Conservation (phyloP, 2,888 invertebrate genomes). For the Platycheirus albimanus region DNA sequence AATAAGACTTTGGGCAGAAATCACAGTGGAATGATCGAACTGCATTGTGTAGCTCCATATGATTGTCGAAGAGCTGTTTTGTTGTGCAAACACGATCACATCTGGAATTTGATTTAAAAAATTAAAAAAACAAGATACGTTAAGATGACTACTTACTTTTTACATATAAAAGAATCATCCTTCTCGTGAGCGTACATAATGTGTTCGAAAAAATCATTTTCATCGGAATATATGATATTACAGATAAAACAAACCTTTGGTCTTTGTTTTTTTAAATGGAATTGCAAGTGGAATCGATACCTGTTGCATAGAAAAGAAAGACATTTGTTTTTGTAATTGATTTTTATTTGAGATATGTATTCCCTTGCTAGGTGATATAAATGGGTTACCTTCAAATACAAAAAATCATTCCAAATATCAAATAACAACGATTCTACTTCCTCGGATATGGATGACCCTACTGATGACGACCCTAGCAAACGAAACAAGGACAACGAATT, state of each 20-base stretch:
- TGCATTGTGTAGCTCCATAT: conserved; percentile 76
- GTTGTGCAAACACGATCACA: conserved; percentile 79
- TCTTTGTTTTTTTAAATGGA: conserved; percentile 79
- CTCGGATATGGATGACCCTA: too few relatives aligned
- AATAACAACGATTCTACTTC: too few relatives aligned
- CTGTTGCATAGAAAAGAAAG: conserved; percentile 68
- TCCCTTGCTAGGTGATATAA: too few relatives aligned
- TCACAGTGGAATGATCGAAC: conserved; percentile 75
- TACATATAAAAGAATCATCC: conserved; percentile 76
- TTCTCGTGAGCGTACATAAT: conserved; percentile 79
- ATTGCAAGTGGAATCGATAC: conserved; percentile 81
- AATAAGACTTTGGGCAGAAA: conserved; percentile 76
- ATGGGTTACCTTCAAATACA: too few relatives aligned
- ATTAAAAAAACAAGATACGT: too few relatives aligned
- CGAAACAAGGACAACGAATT: too few relatives aligned
- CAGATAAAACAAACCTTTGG: conserved; percentile 80
- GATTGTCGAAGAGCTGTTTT: conserved; percentile 72
- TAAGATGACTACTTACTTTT: conserved; percentile 70
- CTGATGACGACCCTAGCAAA: too few relatives aligned
- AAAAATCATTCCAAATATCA: too few relatives aligned
- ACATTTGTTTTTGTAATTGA: too few relatives aligned
- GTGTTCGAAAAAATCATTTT: conserved; percentile 80
- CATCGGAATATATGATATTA: conserved; percentile 77
- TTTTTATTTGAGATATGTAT: too few relatives aligned
- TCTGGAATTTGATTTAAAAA: too few relatives aligned